Evolutionary conservation across 2,113 vertebrate species (phyloP).

Genomic region (Myxocyprinus asiaticus): DNA sequence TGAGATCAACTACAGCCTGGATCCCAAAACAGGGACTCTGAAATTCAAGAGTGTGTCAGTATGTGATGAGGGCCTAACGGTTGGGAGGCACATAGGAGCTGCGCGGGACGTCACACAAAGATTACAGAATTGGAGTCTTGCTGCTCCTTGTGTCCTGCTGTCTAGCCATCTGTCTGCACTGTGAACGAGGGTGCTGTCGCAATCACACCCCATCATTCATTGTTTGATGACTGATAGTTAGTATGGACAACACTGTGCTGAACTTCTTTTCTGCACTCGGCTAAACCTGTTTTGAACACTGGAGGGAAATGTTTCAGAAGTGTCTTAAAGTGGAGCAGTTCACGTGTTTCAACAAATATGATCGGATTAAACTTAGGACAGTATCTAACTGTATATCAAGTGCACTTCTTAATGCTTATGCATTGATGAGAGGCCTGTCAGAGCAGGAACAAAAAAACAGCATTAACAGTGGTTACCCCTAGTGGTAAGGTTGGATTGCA

Average conservation of each 20-base stretch:
- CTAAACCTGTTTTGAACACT: neutral
- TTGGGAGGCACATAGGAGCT: slow-evolving; percentile 82
- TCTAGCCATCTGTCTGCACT: slow-evolving; percentile 84
- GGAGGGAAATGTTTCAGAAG: too few relatives aligned
- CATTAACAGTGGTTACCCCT: too few relatives aligned
- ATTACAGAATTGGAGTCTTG: slow-evolving; percentile 79
- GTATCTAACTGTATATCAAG: neutral
- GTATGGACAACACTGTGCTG: neutral
- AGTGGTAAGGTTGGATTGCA: slow-evolving; percentile 15
- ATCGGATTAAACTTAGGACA: too few relatives aligned
- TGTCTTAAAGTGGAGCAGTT: too few relatives aligned
- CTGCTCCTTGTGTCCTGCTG: slow-evolving; percentile 80
- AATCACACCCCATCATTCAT: too few relatives aligned
- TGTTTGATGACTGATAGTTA: neutral
- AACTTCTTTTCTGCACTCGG: too few relatives aligned
- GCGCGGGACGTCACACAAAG: slow-evolving; percentile 81
- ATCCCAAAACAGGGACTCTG: slow-evolving; percentile 84
- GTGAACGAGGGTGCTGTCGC: slow-evolving; percentile 82
- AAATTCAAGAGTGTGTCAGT: slow-evolving; percentile 86
- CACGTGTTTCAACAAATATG: too few relatives aligned
- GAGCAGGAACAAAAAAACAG: too few relatives aligned
- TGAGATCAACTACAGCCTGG: slow-evolving; percentile 79
- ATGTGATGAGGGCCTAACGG: slow-evolving; percentile 82
- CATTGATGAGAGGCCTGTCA: too few relatives aligned
- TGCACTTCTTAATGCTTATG: too few relatives aligned